Base-by-base conservation (phyloP, 2,888 invertebrate genomes). In the Dorcus parallelipipedus region DNA sequence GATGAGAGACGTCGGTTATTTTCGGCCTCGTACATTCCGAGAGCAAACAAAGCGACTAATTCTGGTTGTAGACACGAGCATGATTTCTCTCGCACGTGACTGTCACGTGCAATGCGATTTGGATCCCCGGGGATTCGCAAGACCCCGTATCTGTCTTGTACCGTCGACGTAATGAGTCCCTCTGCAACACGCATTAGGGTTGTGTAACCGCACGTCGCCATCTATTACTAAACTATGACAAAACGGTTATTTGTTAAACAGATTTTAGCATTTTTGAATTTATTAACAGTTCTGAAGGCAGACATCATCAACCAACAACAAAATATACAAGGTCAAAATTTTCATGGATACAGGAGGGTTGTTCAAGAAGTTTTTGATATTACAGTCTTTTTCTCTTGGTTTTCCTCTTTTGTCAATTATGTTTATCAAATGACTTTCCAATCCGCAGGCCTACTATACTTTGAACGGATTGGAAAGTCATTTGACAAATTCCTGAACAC, bases 141-240 rank as follows among this genome's bases (percentile, higher is more conserved):
- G 58, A 56, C 51, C 56, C 59, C 63, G 62, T 64, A 62, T 56
- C 59, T 54, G 55, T 57, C 57, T 41, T 48, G 58, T 45, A 58
- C 52, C 51, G 26, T 33, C 26, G 52, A 52, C 50, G 58, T 63
- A 66, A 66, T 63, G 64, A 60, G 59, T 66, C 66, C 66, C 66
- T 59, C 59, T 60, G 62, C 60, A 61, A 61, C 58, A 38, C 49
- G 59, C 63, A 64, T 66, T 66, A 66, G 58, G 52, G 60, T 58
- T 58, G 58, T 60, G 59, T 58, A 64, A 61, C 62, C 63, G 58
- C 64, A 59, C 56, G 58, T 58, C 55, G 52, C 64, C 60, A 66
- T 66, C 61, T 64, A 66, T 64, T 66, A 66, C 60, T 33, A 33
- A 33, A 33, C 26, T 61, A 62, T 63, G 62, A 66, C 63, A 64